Evolutionary conservation across 2,113 vertebrate species (phyloP), one percentile per base, ranked within the genome.

Genomic region (Scatophagus argus): DNA sequence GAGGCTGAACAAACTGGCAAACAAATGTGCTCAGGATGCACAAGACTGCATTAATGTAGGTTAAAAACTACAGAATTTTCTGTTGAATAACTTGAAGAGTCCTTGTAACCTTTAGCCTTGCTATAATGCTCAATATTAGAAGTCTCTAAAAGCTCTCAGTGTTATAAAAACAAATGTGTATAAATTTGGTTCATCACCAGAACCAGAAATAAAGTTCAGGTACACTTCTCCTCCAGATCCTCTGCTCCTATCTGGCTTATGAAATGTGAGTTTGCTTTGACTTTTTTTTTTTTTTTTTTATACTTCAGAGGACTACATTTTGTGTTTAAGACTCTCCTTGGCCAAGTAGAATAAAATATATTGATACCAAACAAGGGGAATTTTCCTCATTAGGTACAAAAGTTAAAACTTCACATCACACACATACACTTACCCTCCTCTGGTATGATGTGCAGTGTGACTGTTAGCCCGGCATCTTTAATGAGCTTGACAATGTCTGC

Each of bases 401-500:
- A 9, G 25, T 16, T 49, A 77, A 68, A 44, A n/a, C 66, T 49
- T 19, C 8, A 29, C 61, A 7, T 34, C 23, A 34, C 23, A 76
- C 29, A 52, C 41, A 51, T 5, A 56, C 71, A 93, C 97, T 95
- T 91, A 98, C 98, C 97, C 94, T 99, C 98, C 92, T 99, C 97
- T 84, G 98, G 98, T 91, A 99, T 97, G 95, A 99, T 98, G 93
- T 97, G 97, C 90, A 99, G 96, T 62, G 97, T 99, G 92, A 99
- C 98, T 29, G 96, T 97, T 76, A 99, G 96, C 62, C 98, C 98
- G 11, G 98, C 98, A 55, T 99, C 98, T 94, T 99, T 99, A 93
- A 99, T 99, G 87, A 99, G 96, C 90, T 99, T 99, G 92, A 99
- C 98, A 27, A 99, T 99, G 93, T 99, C 98, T 74, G 98, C 98